A percentile compares a stretch with the other conserved stretches of the same genome.
Conservation (phyloP, 2,113 vertebrate species). For the Ursus arctos region DNA sequence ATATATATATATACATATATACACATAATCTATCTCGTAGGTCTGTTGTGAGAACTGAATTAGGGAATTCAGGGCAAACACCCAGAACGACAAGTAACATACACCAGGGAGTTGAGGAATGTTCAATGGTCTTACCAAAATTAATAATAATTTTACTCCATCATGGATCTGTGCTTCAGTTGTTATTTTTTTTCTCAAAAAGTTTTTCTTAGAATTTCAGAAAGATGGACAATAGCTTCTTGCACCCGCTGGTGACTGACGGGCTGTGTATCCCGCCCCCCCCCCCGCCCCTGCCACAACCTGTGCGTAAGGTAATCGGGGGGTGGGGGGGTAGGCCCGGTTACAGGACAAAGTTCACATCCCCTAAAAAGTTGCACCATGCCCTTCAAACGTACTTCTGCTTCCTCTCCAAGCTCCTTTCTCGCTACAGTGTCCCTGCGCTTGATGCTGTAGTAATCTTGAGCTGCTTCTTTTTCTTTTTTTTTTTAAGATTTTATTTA, state of each 20-base stretch:
- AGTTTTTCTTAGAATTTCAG: background rate
- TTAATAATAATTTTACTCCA: background rate
- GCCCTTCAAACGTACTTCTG: background rate
- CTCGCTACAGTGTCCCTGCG: background rate
- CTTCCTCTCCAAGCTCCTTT: background rate
- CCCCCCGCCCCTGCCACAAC: too few relatives aligned
- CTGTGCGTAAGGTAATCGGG: background rate
- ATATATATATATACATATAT: too few relatives aligned
- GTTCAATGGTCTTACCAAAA: background rate
- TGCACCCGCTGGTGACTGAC: background rate
- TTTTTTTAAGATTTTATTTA: background rate
- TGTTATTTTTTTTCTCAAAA: background rate
- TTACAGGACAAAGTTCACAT: background rate
- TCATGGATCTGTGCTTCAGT: background rate
- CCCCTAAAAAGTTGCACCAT: background rate
- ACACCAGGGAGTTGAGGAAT: background rate
- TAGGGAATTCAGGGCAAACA: background rate
- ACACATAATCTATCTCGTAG: background rate
- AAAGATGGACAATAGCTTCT: background rate
- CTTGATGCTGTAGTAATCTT: background rate
- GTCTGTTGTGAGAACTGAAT: background rate
- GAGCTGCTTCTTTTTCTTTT: background rate
- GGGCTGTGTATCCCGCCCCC: fast-evolving
- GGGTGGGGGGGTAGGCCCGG: background rate
- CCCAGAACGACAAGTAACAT: background rate